Evolutionary conservation across 2,888 invertebrate species (phyloP), one percentile per base, ranked within the genome.

Genomic region (Sinopyrophorus schimmeli): DNA sequence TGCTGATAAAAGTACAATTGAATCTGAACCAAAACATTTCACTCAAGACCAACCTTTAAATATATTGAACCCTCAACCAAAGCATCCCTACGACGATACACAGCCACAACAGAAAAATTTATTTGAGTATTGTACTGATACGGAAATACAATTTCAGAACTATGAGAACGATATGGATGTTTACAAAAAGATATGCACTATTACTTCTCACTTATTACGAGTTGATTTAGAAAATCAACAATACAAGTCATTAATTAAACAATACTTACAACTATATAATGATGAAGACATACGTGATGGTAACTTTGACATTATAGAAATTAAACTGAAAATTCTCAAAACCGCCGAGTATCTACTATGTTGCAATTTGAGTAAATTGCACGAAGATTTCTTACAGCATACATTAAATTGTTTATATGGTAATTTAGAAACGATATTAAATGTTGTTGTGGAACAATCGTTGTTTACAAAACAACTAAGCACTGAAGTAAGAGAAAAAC

Each of bases 1-100:
- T 17, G 15, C 16, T 65, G 69, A 54, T 7, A 48, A 37, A 32
- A 28, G 14, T 12, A 20, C 27, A 15, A 52, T 54, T 24, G 53
- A 53, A 34, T 18, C 42, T 3, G 60, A 62, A 51, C 61, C 61
- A 6, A 63, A 62, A 46, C 55, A 62, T 30, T 63, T 62, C 34
- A 62, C 61, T 5, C 60, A 63, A 43, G 63, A 63, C 34, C 55
- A 61, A 26, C 61, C 60, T 14, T 55, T 56, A 28, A 64, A 64
- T 44, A 60, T 64, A 18, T 54, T 56, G 12, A 54, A 57, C 34
- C 59, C 61, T 6, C 62, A 61, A 46, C 61, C 64, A n/a, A 52
- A 53, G 16, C 53, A 53, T 32, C 34, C 48, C 11, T 28, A 26
- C 6, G 32, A 39, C 14, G 17, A 39, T 6, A 28, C 31, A 10